These are phyloP conservation scores for Pollimyrus isidori DNA, from an alignment of 2,113 vertebrate genomes.

Conservation along the genomic window DNA sequence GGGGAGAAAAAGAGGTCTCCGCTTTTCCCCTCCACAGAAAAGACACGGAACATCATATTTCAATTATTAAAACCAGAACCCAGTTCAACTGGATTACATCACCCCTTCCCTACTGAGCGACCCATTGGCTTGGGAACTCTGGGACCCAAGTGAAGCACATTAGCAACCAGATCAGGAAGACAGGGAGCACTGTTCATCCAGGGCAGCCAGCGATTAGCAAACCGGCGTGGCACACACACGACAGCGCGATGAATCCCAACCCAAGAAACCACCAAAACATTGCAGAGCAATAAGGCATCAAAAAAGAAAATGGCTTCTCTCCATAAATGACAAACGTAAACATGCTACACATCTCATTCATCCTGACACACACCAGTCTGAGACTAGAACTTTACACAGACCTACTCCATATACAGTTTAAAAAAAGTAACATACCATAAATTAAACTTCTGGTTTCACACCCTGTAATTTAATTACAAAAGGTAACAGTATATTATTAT, in stretches of 20 bases:
- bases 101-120: not conserved
- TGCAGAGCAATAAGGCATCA: not conserved
- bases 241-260: not conserved
- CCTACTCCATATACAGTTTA: not conserved
- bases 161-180: not conserved
- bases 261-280: not conserved
- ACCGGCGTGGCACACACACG: not conserved
- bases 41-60: not conserved
- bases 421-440: not conserved
- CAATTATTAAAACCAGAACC: conserved; percentile 6
- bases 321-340: not conserved
- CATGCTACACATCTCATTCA: not conserved
- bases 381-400: not conserved
- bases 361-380: not conserved
- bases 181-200: not conserved
- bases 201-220: not conserved
- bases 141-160: not conserved
- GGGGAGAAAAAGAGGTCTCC: conserved; percentile 51
- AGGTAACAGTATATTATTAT: not conserved
- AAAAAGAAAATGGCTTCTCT: not conserved
- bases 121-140: not conserved
- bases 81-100: not conserved
- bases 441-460: not conserved
- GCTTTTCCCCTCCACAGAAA: not conserved
- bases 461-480: not conserved